Percentiles rank a stretch among this genome's conserved stretches.
Conservation (phyloP, 2,797 vertebrate genomes). For the Echeneis naucrates region DNA sequence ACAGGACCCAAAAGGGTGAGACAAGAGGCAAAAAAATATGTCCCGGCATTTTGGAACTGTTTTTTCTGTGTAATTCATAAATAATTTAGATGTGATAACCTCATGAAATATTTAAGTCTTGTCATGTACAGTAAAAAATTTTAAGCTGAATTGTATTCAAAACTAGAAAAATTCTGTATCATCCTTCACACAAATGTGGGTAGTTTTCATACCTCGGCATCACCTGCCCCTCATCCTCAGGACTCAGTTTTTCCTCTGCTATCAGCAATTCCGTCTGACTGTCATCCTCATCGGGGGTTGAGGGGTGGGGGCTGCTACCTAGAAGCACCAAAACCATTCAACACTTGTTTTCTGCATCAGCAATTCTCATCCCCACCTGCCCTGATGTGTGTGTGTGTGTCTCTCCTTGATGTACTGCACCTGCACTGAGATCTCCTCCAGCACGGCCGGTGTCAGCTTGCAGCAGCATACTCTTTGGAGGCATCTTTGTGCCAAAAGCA, state of each 20-base stretch:
- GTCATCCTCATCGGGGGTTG: conserved; percentile 96
- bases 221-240: conserved; percentile 94
- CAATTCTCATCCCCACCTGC: not conserved
- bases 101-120: not conserved
- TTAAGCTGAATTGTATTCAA: not conserved
- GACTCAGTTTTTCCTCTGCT: conserved; percentile 97
- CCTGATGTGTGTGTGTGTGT: fast-evolving
- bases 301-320: conserved; percentile 98
- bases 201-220: conserved; percentile 90
- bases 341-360: not conserved
- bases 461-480: conserved; percentile 94
- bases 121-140: not conserved
- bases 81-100: not conserved
- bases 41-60: not conserved
- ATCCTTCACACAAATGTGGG: not conserved
- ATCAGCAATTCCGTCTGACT: conserved; percentile 96
- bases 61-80: not conserved
- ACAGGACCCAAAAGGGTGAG: not conserved
- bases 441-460: conserved; percentile 90
- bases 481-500: conserved; percentile 96
- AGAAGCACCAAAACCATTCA: conserved; percentile 1
- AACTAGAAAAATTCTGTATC: not conserved
- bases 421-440: conserved; percentile 95
- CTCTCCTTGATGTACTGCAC: conserved; percentile 72
- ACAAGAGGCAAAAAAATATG: not conserved